Evolutionary conservation across 2,113 vertebrate genomes (phyloP).

Genomic region (Apteryx owenii): DNA sequence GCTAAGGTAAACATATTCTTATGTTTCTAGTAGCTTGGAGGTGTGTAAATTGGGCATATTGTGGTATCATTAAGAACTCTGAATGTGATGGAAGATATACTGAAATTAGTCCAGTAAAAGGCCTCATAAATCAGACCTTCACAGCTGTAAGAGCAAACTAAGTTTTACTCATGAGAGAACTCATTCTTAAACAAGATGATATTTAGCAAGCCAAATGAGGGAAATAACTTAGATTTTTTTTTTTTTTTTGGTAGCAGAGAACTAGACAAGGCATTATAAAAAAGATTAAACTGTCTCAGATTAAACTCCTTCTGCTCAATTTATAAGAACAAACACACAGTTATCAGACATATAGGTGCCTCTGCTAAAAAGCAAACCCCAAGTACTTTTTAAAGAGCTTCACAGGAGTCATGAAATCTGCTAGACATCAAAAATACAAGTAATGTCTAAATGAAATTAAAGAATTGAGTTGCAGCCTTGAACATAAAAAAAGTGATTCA

Average conservation of each 20-base stretch:
- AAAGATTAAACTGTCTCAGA: neutral
- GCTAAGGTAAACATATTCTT: slow-evolving; percentile 26
- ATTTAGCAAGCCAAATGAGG: neutral
- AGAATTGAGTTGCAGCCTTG: neutral
- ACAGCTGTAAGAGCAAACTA: slow-evolving; percentile 29
- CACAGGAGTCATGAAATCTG: neutral
- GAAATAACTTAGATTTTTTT: neutral
- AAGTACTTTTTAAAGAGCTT: neutral
- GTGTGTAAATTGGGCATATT: neutral
- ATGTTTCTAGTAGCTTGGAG: slow-evolving; percentile 34
- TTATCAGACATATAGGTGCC: neutral
- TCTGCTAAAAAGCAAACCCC: neutral
- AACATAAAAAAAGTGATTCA: neutral
- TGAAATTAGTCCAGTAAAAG: slow-evolving; percentile 65
- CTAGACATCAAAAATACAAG: neutral
- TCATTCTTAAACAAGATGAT: neutral
- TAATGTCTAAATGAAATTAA: neutral
- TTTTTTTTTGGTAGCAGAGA: neutral
- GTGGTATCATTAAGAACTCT: slow-evolving; percentile 34
- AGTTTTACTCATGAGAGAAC: neutral
- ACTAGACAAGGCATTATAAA: neutral
- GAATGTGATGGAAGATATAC: slow-evolving; percentile 23
- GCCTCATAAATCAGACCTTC: slow-evolving; percentile 54
- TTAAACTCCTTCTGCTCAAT: neutral
- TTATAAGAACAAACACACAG: neutral